phyloP scores from a whole-genome alignment of 2,888 invertebrate genomes.

The Alviniconcha strummeri region DNA sequence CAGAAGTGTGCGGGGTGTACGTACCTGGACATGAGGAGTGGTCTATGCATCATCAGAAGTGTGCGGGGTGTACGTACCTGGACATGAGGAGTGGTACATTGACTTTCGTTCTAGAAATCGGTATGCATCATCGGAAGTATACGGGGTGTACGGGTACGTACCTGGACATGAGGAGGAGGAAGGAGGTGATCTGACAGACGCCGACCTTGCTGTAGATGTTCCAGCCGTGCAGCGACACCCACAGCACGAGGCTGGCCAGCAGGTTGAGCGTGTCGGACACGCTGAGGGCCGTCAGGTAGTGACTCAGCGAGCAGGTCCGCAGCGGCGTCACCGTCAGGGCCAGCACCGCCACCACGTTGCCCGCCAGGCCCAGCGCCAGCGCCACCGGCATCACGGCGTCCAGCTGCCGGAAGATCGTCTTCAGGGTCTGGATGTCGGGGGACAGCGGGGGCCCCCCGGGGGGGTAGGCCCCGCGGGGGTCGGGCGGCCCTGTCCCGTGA shows the following conservation, averaged over 20 bases:
- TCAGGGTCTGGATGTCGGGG: conserved; percentile 7
- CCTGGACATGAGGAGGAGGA: conserved; percentile 36
- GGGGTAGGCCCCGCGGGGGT: background rate
- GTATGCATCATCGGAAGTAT: no score
- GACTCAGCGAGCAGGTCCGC: conserved; percentile 36
- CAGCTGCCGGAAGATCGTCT: conserved; percentile 9
- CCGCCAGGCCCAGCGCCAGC: conserved; percentile 39
- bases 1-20: no score
- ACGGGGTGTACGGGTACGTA: background rate
- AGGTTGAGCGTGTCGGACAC: conserved; percentile 42
- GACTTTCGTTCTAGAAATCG: no score
- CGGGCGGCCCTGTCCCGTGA: background rate
- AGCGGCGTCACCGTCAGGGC: conserved; percentile 41
- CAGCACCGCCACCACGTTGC: conserved; percentile 36
- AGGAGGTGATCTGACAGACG: conserved; percentile 46
- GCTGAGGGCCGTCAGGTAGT: conserved; percentile 45
- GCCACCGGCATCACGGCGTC: conserved; percentile 40
- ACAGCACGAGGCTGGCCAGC: conserved; percentile 36
- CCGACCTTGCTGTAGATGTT: conserved; percentile 43
- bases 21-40: no score
- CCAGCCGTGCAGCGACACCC: conserved; percentile 38
- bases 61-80: no score
- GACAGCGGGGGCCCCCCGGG: background rate
- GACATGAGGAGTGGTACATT: no score
- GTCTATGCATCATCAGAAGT: no score